phyloP scores from a whole-genome alignment of 1,140 invertebrate genomes.

The Planococcus citri region DNA sequence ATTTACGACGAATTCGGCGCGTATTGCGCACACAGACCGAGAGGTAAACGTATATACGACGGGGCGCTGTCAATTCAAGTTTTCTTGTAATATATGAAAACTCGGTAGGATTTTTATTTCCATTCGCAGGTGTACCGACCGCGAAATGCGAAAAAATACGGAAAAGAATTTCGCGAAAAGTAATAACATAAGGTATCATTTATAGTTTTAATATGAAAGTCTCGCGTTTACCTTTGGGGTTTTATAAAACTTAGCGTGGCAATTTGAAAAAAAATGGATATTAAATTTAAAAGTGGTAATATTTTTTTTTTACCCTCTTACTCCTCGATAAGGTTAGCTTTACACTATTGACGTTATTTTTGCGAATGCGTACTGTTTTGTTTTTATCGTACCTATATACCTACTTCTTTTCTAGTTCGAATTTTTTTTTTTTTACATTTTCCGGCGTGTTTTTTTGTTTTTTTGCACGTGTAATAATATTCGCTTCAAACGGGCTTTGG shows the following conservation, averaged over 20 bases:
- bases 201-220: constrained; percentile 8
- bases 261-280: constrained; percentile 2
- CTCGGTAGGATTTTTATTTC: constrained; percentile 6
- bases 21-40: not conserved
- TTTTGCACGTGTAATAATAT: not conserved
- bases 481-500: not conserved
- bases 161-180: constrained; percentile 7
- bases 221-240: constrained; percentile 5
- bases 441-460: not conserved
- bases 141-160: not conserved
- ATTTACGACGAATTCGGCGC: not conserved
- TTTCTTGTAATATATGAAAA: constrained; percentile 8
- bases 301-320: not conserved
- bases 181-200: constrained; percentile 2
- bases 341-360: constrained; percentile 7
- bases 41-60: too few species aligned
- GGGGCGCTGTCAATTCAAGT: not conserved
- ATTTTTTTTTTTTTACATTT: too few species aligned
- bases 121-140: constrained; percentile 5
- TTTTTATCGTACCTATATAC: not conserved
- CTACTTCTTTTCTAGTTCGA: too few species aligned
- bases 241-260: not conserved
- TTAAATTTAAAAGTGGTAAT: not conserved
- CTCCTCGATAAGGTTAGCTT: not conserved
- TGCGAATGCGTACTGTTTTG: not conserved